Conservation (phyloP, 2,113 vertebrate species). For the Junco hyemalis region DNA sequence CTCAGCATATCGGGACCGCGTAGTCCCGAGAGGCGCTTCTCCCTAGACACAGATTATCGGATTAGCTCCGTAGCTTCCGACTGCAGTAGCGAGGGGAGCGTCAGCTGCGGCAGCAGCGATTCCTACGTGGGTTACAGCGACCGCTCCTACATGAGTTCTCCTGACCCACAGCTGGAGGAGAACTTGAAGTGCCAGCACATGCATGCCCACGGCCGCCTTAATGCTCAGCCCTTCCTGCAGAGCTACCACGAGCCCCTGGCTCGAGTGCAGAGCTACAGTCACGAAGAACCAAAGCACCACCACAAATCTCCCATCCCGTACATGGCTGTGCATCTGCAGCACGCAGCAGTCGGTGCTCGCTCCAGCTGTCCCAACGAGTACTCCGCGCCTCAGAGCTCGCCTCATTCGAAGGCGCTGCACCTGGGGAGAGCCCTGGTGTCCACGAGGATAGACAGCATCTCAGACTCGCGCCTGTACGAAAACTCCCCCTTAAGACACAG, state of each 20-base stretch:
- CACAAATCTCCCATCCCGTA: conserved; percentile 84
- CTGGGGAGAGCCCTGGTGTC: conserved; percentile 83
- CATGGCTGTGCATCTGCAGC: conserved; percentile 85
- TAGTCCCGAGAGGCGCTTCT: conserved; percentile 87
- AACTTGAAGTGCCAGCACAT: conserved; percentile 81
- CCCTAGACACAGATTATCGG: conserved; percentile 84
- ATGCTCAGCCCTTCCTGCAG: conserved; percentile 74
- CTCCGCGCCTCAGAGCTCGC: conserved; percentile 70
- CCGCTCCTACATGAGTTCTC: conserved; percentile 83
- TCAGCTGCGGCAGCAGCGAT: conserved; percentile 90
- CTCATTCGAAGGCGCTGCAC: conserved; percentile 78
- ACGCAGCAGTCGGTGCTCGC: conserved; percentile 76
- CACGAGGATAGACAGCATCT: conserved; percentile 86
- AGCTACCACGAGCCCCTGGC: conserved; percentile 81
- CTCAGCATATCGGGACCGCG: conserved; percentile 82
- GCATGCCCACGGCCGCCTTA: conserved; percentile 76
- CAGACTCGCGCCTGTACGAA: conserved; percentile 88
- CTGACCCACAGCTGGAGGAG: conserved; percentile 84
- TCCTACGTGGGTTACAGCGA: conserved; percentile 86
- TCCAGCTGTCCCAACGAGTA: conserved; percentile 91
- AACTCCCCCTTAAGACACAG: conserved; percentile 78
- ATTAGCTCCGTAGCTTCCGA: conserved; percentile 89
- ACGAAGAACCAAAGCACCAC: conserved; percentile 84
- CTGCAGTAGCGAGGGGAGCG: conserved; percentile 92
- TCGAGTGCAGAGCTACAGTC: conserved; percentile 81